These are phyloP conservation scores for Catocala sponsa DNA, from an alignment of 2,888 invertebrate genomes.

Conservation along the genomic window DNA sequence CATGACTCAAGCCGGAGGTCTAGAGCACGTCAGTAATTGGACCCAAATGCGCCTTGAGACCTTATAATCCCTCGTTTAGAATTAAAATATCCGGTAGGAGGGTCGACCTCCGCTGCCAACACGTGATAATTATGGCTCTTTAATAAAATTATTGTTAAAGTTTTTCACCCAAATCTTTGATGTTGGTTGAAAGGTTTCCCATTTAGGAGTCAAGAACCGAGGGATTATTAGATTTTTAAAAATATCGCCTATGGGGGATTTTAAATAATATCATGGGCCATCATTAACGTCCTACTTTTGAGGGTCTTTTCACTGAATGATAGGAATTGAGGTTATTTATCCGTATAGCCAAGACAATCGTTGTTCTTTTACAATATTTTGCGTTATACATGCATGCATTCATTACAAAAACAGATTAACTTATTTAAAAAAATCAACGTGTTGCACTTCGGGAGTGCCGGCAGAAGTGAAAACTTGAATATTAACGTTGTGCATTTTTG, in stretches of 20 bases:
- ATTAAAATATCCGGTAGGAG: slow-evolving; percentile 59
- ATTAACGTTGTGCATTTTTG: no score
- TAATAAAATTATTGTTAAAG: slow-evolving; percentile 29
- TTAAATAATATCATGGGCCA: no score
- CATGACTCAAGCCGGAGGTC: slow-evolving; percentile 34
- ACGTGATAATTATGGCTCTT: slow-evolving; percentile 46
- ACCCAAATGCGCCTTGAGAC: slow-evolving; percentile 56
- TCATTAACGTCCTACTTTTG: neutral
- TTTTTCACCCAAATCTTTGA: slow-evolving; percentile 15
- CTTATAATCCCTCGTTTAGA: slow-evolving; percentile 58
- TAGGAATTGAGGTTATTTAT: no score
- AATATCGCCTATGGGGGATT: neutral
- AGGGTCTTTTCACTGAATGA: no score
- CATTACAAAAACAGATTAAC: no score
- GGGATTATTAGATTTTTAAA: slow-evolving; percentile 5
- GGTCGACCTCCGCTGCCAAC: slow-evolving; percentile 26
- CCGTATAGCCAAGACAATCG: no score
- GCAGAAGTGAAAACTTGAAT: no score
- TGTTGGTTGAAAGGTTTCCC: slow-evolving; percentile 14
- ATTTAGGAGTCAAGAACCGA: slow-evolving; percentile 3
- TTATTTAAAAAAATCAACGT: no score
- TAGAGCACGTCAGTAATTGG: slow-evolving; percentile 57
- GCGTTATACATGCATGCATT: no score
- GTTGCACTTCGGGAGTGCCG: no score
- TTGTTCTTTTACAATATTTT: no score